Conservation (phyloP, 2,888 invertebrate species). For the Machimus rusticus region DNA sequence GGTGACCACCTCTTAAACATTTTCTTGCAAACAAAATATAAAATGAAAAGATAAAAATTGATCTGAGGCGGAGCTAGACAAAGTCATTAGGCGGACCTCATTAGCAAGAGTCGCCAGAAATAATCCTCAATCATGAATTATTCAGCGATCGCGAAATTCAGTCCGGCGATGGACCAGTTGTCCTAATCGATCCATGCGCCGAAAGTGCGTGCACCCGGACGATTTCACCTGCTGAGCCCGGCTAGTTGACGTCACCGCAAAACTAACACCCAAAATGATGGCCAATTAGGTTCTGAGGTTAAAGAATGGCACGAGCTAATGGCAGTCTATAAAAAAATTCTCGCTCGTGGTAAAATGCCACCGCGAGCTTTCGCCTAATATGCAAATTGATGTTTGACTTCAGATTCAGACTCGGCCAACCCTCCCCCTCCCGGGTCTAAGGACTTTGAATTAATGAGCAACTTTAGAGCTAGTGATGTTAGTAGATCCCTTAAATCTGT, state of each 20-base stretch:
- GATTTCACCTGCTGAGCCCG: not conserved
- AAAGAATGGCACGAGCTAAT: not conserved
- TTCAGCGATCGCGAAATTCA: not conserved
- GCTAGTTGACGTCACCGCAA: not conserved
- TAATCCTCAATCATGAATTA: conserved; percentile 17
- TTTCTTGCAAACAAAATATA: not conserved
- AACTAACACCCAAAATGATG: not conserved
- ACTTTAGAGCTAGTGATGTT: not conserved
- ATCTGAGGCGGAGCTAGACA: not conserved
- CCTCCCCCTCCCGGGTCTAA: not conserved
- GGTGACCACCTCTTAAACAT: not conserved
- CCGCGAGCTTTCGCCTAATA: not conserved
- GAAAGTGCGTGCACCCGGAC: not conserved
- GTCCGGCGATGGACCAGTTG: not conserved
- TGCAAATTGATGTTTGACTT: not conserved
- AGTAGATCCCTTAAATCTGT: not conserved
- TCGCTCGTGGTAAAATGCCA: not conserved
- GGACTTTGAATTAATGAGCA: not conserved
- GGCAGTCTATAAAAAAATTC: not conserved
- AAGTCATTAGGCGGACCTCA: conserved; percentile 8
- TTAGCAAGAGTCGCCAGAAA: not conserved
- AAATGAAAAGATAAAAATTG: not conserved
- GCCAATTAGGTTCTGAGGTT: not conserved
- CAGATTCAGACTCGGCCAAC: not conserved
- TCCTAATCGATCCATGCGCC: not conserved